phyloP scores from a whole-genome alignment of 1,140 invertebrate genomes.

The Euura saliciscinereae region DNA sequence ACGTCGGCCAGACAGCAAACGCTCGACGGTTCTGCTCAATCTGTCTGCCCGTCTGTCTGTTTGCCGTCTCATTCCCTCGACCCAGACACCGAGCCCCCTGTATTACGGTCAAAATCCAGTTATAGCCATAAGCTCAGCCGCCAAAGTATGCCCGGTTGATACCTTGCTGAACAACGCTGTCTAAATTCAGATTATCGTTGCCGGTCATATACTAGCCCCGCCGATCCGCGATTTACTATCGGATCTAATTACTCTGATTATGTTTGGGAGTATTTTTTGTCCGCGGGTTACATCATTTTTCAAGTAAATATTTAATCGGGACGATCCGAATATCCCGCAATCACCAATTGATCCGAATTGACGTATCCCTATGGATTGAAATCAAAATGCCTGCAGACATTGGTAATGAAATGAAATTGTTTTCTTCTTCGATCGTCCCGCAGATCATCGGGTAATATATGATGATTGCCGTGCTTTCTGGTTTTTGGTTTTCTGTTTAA shows the following conservation, averaged over 20 bases:
- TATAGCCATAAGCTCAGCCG: conserved; percentile 1
- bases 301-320: background rate
- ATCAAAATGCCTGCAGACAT: background rate
- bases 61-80: background rate
- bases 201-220: background rate
- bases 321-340: background rate
- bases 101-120: background rate
- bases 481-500: too few relatives aligned
- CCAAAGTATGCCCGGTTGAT: background rate
- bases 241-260: background rate
- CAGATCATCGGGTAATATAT: too few relatives aligned
- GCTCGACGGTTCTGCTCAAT: background rate
- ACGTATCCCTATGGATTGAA: background rate
- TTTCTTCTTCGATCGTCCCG: too few relatives aligned
- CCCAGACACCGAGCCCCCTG: background rate
- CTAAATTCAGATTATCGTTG: background rate
- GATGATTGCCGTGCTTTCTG: too few relatives aligned
- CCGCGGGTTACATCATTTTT: background rate
- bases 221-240: too few relatives aligned
- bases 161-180: background rate
- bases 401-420: too few relatives aligned
- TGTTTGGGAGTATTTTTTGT: background rate
- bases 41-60: background rate
- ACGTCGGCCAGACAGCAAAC: too few relatives aligned
- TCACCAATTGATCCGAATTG: conserved; percentile 5